A percentile compares a stretch with the other conserved stretches of the same genome.
phyloP scores from a whole-genome alignment of 2,888 invertebrate species.

The Erebia epiphron region DNA sequence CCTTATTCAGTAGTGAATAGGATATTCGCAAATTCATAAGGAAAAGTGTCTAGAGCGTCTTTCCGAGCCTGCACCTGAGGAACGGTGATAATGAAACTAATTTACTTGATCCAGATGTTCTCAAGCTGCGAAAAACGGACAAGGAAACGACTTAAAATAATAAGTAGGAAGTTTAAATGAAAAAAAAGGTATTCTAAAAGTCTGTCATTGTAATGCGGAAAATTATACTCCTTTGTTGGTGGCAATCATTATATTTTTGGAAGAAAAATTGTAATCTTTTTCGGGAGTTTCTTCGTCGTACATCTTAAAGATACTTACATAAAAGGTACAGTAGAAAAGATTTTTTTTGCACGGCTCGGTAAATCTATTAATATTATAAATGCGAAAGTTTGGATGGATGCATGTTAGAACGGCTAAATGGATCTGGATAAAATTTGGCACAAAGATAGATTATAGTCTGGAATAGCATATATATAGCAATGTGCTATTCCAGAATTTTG shows the following conservation, averaged over 20 bases:
- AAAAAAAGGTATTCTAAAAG: slow-evolving; percentile 7
- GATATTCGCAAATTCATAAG: slow-evolving; percentile 27
- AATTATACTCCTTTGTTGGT: slow-evolving; percentile 10
- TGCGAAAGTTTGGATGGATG: too few species aligned
- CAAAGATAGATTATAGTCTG: too few species aligned
- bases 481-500: too few species aligned
- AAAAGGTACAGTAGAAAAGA: neutral
- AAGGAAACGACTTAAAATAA: slow-evolving; percentile 13
- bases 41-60: slow-evolving; percentile 24
- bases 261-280: slow-evolving; percentile 1
- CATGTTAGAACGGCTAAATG: too few species aligned
- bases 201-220: slow-evolving; percentile 14
- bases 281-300: neutral
- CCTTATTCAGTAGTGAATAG: slow-evolving; percentile 24
- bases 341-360: neutral
- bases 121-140: slow-evolving; percentile 26
- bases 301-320: neutral
- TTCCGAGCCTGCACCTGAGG: slow-evolving; percentile 47
- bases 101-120: slow-evolving; percentile 49
- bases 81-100: slow-evolving; percentile 57
- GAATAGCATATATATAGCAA: too few species aligned
- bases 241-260: slow-evolving; percentile 14
- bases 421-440: too few species aligned
- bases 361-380: neutral
- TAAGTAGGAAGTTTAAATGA: slow-evolving; percentile 11